Evolutionary conservation across 2,888 invertebrate species (phyloP), one percentile per base, ranked within the genome.

Genomic region (Heliconius charithonia): DNA sequence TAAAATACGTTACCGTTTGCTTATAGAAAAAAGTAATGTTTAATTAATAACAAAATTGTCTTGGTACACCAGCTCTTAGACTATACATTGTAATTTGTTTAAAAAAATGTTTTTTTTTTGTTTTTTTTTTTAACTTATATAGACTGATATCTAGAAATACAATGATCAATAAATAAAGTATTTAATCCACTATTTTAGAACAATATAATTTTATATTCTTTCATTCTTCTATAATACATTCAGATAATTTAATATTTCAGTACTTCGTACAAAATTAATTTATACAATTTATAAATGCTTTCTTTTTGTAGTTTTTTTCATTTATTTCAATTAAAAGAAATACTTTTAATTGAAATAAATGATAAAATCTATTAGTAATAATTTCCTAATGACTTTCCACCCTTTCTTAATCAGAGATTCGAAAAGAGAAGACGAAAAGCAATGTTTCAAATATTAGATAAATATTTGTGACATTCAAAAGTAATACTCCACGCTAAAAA

Each of bases 21-120:
- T 22, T n/a, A n/a, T n/a, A 32, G 22, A 37, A 25, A 25, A 69
- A 16, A 66, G 32, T 25, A 69, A 41, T 69, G 16, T 27, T 45
- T 45, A 25, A n/a, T 1, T 59, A 59, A 10, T 12, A 56, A 27
- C 29, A 45, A 27, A n/a, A 71, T 71, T 29, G 29, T 22, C 4
- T 27, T 59, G 12, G n/a, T n/a, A 29, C 56, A 59, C 72, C 27
- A 72, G 72, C 72, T 72, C 59, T 72, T 37, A 72, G 22, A 72
- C 72, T n/a, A 37, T 56, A n/a, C 6, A 27, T 16, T 41, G 6
- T 25, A 9, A 69, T 45, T 69, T 41, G 12, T 25, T 32, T 41
- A 16, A 41, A n/a, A 41, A 13, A 41, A 10, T n/a, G 3, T 25
- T 69, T 45, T 13, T 4, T 41, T 4, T 13, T 13, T 45, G 0